Base-by-base conservation (phyloP, 2,113 vertebrate genomes). In the Myocastor coypus region DNA sequence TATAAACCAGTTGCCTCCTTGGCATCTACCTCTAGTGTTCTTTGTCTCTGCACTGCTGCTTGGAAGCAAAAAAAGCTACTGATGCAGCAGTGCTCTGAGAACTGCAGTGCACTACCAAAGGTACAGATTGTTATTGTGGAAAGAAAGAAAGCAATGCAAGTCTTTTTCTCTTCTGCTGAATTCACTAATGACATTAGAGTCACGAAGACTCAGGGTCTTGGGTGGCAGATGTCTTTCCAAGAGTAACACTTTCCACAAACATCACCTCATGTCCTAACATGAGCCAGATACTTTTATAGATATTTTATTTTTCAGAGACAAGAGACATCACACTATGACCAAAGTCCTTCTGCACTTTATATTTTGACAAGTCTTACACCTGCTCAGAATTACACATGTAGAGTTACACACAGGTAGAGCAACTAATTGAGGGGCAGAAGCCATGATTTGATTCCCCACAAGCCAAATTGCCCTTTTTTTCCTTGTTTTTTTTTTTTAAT, bases 271-370 rank as follows among this genome's bases (percentile, higher is more conserved):
- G 64, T 8, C 69, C 63, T 84, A 77, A 55, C 34, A 30, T 22
- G 52, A 85, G 32, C 32, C 69, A 78, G 59, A 24, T 17, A 12
- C 50, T 77, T 96, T 91, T 78, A 68, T 61, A 57, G 77, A 87
- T 78, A 71, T 71, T 88, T 78, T 73, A 20, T 64, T 87, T 95
- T 75, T 77, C 84, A 50, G 75, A 93, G 66, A 87, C 30, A 81
- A 80, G 52, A 81, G 34, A 82, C n/a, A 91, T 82, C 52, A 50
- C 28, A 63, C 78, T 92, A 86, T 83, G 73, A 87, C 42, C 73
- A 40, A 63, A 19, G 85, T 83, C 68, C 61, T n/a, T 86, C 59
- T 88, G 46, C 24, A 34, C 88, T n/a, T 86, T 68, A 13, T 81
- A 37, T 87, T 82, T 94, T 55, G 50, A 69, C 8, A 30, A 40